Evolutionary conservation across 2,888 invertebrate genomes (phyloP).

Genomic region (Torymus auratus): DNA sequence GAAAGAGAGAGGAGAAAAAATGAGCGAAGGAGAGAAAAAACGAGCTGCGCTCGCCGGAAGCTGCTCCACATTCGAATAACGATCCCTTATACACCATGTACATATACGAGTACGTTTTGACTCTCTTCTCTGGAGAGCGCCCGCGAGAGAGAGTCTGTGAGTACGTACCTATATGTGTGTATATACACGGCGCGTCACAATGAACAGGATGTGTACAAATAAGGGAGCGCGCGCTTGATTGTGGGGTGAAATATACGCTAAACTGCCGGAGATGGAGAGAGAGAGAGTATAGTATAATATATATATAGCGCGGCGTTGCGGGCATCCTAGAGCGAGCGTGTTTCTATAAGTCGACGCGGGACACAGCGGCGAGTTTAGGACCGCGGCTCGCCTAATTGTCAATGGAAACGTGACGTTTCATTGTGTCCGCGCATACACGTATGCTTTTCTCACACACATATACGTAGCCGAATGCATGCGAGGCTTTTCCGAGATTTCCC

Average conservation of each 20-base stretch:
- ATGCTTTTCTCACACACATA: constrained; percentile 65
- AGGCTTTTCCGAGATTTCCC: constrained; percentile 6
- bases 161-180: not conserved
- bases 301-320: not conserved
- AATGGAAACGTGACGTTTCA: constrained; percentile 70
- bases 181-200: constrained; percentile 66
- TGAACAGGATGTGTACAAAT: constrained; percentile 77
- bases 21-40: not conserved
- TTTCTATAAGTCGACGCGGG: constrained; percentile 66
- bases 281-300: constrained; percentile 22
- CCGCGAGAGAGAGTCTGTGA: not conserved
- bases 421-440: constrained; percentile 64
- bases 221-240: constrained; percentile 72
- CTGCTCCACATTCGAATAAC: constrained; percentile 39
- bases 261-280: constrained; percentile 60
- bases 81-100: not conserved
- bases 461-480: no score
- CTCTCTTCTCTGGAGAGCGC: not conserved
- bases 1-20: not conserved
- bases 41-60: constrained; percentile 32
- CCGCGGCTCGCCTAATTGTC: constrained; percentile 53
- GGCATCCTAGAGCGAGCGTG: constrained; percentile 61
- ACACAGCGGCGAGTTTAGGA: constrained; percentile 36
- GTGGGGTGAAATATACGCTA: constrained; percentile 73
- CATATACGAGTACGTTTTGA: not conserved